These are phyloP conservation scores for Esperia sulphurella DNA, from an alignment of 2,888 invertebrate species.

Conservation along the genomic window DNA sequence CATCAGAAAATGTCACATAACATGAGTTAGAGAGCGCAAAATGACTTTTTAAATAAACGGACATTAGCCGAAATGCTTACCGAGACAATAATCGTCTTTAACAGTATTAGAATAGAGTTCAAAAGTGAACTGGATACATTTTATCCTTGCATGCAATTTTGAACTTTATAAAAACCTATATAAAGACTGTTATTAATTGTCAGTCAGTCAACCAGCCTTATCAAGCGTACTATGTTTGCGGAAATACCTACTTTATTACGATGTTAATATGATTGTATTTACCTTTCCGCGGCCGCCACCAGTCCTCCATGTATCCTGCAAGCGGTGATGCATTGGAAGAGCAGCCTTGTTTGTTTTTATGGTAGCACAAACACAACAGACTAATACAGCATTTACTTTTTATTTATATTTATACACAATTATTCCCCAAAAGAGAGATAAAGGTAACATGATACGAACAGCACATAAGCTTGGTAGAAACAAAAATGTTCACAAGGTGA, in stretches of 20 bases:
- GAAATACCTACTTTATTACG: constrained; percentile 26
- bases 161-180: too few species aligned
- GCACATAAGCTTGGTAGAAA: constrained; percentile 33
- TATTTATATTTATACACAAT: too few species aligned
- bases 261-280: constrained; percentile 76
- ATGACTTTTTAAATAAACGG: too few species aligned
- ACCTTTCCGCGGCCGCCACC: constrained; percentile 99
- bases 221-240: constrained; percentile 1
- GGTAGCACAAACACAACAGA: constrained; percentile 79
- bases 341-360: constrained; percentile 77
- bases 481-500: constrained; percentile 20
- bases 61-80: too few species aligned
- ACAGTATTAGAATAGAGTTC: too few species aligned
- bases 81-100: too few species aligned
- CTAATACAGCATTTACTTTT: constrained; percentile 77
- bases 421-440: too few species aligned
- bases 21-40: too few species aligned
- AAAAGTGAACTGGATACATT: too few species aligned
- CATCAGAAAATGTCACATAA: too few species aligned
- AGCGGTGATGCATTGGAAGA: constrained; percentile 92
- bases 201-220: background rate
- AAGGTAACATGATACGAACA: constrained; percentile 8
- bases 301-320: constrained; percentile 99
- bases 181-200: too few species aligned
- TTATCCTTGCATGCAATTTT: too few species aligned